Percentiles rank a stretch among this genome's conserved stretches.
Conservation (phyloP, 2,888 invertebrate species). For the Alsophila aescularia region DNA sequence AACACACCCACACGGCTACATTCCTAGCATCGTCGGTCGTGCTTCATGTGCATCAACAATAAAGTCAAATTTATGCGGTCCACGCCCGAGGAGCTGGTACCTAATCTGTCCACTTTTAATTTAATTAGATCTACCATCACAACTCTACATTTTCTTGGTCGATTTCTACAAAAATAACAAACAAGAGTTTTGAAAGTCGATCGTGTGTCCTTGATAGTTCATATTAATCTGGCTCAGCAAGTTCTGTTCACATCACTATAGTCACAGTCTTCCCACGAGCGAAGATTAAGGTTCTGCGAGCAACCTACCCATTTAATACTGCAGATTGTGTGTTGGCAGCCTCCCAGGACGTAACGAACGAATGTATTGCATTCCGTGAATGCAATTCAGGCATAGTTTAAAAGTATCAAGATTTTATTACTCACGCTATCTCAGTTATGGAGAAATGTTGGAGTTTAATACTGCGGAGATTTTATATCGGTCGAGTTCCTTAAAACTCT, state of each 20-base stretch:
- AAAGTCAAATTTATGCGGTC: too few species aligned
- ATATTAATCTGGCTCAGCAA: constrained; percentile 3
- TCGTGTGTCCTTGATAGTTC: background rate
- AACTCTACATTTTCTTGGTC: too few species aligned
- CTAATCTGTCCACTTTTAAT: too few species aligned
- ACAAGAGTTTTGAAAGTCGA: too few species aligned
- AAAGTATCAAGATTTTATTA: constrained; percentile 22
- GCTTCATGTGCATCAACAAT: too few species aligned
- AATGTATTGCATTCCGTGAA: constrained; percentile 37
- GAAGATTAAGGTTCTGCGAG: constrained; percentile 36
- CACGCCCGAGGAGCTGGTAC: too few species aligned
- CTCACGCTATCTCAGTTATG: constrained; percentile 24
- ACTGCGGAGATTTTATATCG: background rate
- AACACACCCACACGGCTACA: too few species aligned
- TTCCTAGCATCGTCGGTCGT: too few species aligned
- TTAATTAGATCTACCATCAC: too few species aligned
- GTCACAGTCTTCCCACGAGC: constrained; percentile 24
- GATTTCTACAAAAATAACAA: too few species aligned
- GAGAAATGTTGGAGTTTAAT: constrained; percentile 4
- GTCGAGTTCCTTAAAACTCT: too few species aligned
- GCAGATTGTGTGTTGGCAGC: constrained; percentile 38
- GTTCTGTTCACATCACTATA: background rate
- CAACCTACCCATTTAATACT: constrained; percentile 31
- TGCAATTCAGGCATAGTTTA: constrained; percentile 27
- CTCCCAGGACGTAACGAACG: constrained; percentile 34